Percentiles rank a stretch among this genome's conserved stretches.
Conservation (phyloP, 2,113 vertebrate species). For the Dipodomys ordii region DNA sequence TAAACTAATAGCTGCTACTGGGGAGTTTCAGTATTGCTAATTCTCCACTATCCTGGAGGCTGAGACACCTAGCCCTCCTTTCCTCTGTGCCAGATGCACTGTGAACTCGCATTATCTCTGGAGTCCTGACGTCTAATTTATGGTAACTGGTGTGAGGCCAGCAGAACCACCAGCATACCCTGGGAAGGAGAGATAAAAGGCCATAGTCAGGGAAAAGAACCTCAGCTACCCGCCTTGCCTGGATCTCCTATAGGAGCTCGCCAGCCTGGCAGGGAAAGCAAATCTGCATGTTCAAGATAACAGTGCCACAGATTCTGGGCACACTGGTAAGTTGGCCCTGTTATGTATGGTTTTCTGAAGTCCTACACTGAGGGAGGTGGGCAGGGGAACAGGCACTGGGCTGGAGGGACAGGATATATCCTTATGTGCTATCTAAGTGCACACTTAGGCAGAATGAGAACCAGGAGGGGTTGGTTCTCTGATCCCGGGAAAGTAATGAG, state of each 20-base stretch:
- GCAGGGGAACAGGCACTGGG: conserved; percentile 42
- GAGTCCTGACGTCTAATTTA: conserved; percentile 44
- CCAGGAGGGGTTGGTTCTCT: conserved; percentile 57
- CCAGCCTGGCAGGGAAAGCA: conserved; percentile 54
- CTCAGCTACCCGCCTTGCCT: background rate
- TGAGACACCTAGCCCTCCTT: background rate
- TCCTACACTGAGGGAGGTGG: background rate
- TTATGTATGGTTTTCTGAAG: background rate
- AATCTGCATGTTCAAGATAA: conserved; percentile 52
- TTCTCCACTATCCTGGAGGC: background rate
- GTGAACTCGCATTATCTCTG: background rate
- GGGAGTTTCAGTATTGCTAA: background rate
- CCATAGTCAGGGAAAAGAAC: background rate
- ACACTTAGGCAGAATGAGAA: conserved; percentile 72
- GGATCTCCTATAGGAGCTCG: background rate
- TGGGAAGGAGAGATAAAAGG: conserved; percentile 65
- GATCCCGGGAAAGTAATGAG: conserved; percentile 43
- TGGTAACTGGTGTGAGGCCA: background rate
- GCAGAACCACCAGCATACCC: background rate
- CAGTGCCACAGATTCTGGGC: background rate
- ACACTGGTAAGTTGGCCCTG: background rate
- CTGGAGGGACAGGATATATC: conserved; percentile 3
- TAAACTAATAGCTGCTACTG: background rate
- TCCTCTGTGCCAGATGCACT: conserved; percentile 62
- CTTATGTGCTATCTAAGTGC: conserved; percentile 57